Evolutionary conservation across 2,888 invertebrate species (phyloP), one percentile per base, ranked within the genome.

Genomic region (Pachydiplax longipennis): DNA sequence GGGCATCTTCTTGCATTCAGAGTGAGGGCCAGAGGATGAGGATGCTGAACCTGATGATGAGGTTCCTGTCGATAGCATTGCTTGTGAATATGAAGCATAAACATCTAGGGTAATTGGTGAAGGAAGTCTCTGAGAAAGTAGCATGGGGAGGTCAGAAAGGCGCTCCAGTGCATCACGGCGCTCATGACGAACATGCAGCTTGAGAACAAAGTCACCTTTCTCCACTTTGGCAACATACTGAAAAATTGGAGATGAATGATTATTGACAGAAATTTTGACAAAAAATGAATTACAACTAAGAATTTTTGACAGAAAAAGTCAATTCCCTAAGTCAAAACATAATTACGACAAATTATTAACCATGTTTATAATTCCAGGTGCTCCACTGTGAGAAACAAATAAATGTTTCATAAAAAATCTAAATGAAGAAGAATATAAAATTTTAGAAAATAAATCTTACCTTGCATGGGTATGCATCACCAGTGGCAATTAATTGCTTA

Each of bases 191-290:
- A 99, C 95, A 94, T 98, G 98, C 93, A 99, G 94, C 81, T 97
- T 96, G 13, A 99, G 94, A 0, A 96, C 96, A 94, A 99, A 99
- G 92, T 99, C 99, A 35, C 99, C 99, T 94, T 99, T 99, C 92
- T 99, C 99, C 92, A 99, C 94, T 94, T 99, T 99, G 91, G 96
- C 95, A 2, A 96, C 95, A 93, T 98, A 98, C 97, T 98, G 94
- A 61, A 94, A 93, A 92, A 92, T 92, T 22, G n/a, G 12, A 61
- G n/a, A 22, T 35, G n/a, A n/a, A n/a, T n/a, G n/a, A n/a, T n/a
- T n/a, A n/a, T n/a, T n/a, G n/a, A n/a, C n/a, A n/a, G n/a, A n/a
- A n/a, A n/a, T n/a, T n/a, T n/a, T n/a, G n/a, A n/a, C n/a, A n/a
- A n/a, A n/a, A n/a, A n/a, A n/a, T n/a, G n/a, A n/a, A n/a, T n/a